phyloP scores from a whole-genome alignment of 2,113 vertebrate species.

The Myotis lucifugus region DNA sequence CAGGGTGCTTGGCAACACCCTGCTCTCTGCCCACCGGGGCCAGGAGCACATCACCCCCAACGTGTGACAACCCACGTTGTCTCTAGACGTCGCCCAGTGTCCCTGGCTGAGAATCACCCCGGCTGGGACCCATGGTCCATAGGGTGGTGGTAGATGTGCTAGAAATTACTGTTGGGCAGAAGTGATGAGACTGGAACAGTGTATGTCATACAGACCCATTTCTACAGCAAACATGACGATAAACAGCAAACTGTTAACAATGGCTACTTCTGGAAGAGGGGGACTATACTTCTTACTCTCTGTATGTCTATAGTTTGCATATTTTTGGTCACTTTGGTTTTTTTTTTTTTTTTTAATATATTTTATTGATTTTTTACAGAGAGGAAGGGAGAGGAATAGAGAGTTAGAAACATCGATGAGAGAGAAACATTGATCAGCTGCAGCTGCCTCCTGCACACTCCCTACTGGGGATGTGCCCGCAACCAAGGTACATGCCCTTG shows the following conservation, averaged over 20 bases:
- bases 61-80: rapidly evolving
- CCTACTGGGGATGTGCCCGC: too few species aligned
- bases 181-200: too few species aligned
- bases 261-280: neutral
- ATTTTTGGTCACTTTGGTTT: neutral
- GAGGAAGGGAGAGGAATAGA: too few species aligned
- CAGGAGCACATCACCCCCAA: neutral
- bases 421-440: too few species aligned
- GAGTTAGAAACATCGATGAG: too few species aligned
- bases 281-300: neutral
- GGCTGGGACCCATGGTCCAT: neutral
- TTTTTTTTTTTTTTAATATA: too few species aligned
- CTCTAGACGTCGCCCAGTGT: neutral
- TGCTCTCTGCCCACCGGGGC: neutral
- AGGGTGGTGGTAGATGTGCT: rapidly evolving
- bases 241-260: neutral
- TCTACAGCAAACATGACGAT: neutral
- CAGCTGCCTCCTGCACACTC: too few species aligned
- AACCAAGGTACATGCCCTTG: too few species aligned
- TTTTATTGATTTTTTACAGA: too few species aligned
- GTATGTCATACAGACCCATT: rapidly evolving
- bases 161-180: rapidly evolving
- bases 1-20: rapidly evolving
- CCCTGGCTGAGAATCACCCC: neutral
- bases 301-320: neutral